Base-by-base conservation (phyloP, 2,797 vertebrate genomes). In the Adelosebastes latens region DNA sequence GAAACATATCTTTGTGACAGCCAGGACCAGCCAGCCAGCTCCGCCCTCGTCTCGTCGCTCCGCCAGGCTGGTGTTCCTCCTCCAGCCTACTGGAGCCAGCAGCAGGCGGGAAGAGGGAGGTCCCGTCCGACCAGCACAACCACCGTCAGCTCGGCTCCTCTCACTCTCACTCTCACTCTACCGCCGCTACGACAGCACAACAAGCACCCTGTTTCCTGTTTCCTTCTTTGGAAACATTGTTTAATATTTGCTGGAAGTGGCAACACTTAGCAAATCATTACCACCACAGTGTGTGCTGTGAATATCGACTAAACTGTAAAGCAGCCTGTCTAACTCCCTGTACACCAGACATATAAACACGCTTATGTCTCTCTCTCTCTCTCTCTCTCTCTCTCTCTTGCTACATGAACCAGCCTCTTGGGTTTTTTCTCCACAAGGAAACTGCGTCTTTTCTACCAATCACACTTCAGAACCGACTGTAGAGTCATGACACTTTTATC, bases 91-190 rank as follows among this genome's bases (percentile, higher is more conserved):
- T 4, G 58, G 66, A 66, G 77, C 32, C 34, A 31, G 67, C 61
- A 18, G 72, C 55, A 49, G 42, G 65, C 71, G 42, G 25, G 39
- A 71, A 80, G 74, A 86, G 85, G 82, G 85, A 81, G 87, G 84
- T 75, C 72, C 67, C 42, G 49, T 22, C 2, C 69, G 12, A 13
- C 34, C 60, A 16, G 58, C 62, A 5, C 72, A 34, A 60, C 77
- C 39, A 64, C 66, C 22, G 79, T 25, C 11, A 25, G 60, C 39
- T 56, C 32, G 46, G 42, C 42, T 46, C 42, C 16, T 18, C 42
- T 52, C 49, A 8, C 42, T 18, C 14, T 52, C 42, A 46, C 42
- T 18, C 46, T 22, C n/a, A n/a, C n/a, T n/a, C n/a, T n/a, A 16
- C 29, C 2, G 6, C 42, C 2, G 27, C 56, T 52, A 18, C 63